A percentile compares a stretch with the other conserved stretches of the same genome.
Conservation (phyloP, 2,113 vertebrate species). For the Trichomycterus rosablanca region DNA sequence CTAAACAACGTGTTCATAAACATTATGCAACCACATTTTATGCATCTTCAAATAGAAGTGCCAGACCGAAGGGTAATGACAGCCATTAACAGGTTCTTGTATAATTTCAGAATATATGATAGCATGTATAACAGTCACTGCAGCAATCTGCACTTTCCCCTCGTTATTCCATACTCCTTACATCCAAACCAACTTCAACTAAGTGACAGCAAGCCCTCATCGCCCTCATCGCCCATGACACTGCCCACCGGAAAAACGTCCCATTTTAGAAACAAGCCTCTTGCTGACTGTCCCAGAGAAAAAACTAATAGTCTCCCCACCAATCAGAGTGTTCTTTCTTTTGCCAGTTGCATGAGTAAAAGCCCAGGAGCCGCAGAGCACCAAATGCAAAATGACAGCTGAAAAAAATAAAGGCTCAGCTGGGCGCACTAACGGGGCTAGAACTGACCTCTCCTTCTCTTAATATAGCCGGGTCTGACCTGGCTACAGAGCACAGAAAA, state of each 20-base stretch:
- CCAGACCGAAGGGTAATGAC: too few relatives aligned
- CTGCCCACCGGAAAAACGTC: slow-evolving; percentile 60
- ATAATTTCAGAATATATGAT: too few relatives aligned
- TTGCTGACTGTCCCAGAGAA: slow-evolving; percentile 41
- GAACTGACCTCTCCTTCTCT: slow-evolving; percentile 38
- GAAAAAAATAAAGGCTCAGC: slow-evolving; percentile 54
- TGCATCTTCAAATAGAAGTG: too few relatives aligned
- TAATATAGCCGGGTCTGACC: slow-evolving; percentile 39
- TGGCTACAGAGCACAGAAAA: slow-evolving; percentile 1
- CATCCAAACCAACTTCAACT: slow-evolving; percentile 14
- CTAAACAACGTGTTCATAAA: too few relatives aligned
- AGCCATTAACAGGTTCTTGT: too few relatives aligned
- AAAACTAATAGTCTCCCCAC: slow-evolving; percentile 41
- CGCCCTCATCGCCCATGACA: slow-evolving; percentile 52
- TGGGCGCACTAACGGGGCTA: slow-evolving; percentile 38
- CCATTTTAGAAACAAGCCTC: slow-evolving; percentile 50
- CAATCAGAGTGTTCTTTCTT: slow-evolving; percentile 46
- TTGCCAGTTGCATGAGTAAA: slow-evolving; percentile 45
- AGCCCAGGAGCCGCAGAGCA: slow-evolving; percentile 51
- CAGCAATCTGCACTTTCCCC: not conserved
- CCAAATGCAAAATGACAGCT: slow-evolving; percentile 67
- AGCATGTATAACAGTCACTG: too few relatives aligned
- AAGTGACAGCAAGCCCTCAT: slow-evolving; percentile 28
- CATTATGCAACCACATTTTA: too few relatives aligned
- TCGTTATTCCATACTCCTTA: slow-evolving; percentile 19